phyloP scores from a whole-genome alignment of 2,797 vertebrate genomes.

The Tenualosa thibaudeaui region DNA sequence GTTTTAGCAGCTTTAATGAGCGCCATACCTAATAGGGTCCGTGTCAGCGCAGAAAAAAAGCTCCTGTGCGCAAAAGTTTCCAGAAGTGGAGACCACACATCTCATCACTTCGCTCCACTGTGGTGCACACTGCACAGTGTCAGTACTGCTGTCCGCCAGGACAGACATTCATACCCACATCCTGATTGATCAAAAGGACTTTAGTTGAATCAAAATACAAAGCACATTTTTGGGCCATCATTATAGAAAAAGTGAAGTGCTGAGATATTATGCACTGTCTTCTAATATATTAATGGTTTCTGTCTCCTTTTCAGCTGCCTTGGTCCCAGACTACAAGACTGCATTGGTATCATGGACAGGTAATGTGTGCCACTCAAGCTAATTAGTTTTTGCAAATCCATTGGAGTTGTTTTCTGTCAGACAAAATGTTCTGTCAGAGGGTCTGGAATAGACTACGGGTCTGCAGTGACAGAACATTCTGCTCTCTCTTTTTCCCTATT shows the following conservation, averaged over 20 bases:
- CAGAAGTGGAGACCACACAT: constrained; percentile 28
- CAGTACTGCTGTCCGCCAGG: background rate
- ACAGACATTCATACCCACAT: too few species aligned
- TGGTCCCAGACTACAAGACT: constrained; percentile 93
- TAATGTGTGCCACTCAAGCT: constrained; percentile 59
- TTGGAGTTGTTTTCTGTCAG: background rate
- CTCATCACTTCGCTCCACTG: constrained; percentile 21
- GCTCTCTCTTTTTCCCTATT: constrained; percentile 28
- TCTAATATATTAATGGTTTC: background rate
- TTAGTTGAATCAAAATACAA: too few species aligned
- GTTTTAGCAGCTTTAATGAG: constrained; percentile 4
- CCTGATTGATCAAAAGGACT: too few species aligned
- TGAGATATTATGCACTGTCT: background rate
- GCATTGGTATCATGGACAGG: constrained; percentile 98
- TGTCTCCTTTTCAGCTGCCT: constrained; percentile 79
- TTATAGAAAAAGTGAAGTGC: background rate
- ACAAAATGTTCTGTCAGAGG: background rate
- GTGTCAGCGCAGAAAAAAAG: constrained; percentile 56
- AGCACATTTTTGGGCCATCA: background rate
- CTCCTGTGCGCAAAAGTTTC: constrained; percentile 47
- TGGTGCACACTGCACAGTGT: background rate
- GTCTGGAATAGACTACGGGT: too few species aligned
- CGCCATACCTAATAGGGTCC: constrained; percentile 28
- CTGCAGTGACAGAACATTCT: background rate
- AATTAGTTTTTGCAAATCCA: background rate